A percentile compares a stretch with the other conserved stretches of the same genome.
phyloP scores from a whole-genome alignment of 1,140 invertebrate species.

The Euwallacea fornicatus region DNA sequence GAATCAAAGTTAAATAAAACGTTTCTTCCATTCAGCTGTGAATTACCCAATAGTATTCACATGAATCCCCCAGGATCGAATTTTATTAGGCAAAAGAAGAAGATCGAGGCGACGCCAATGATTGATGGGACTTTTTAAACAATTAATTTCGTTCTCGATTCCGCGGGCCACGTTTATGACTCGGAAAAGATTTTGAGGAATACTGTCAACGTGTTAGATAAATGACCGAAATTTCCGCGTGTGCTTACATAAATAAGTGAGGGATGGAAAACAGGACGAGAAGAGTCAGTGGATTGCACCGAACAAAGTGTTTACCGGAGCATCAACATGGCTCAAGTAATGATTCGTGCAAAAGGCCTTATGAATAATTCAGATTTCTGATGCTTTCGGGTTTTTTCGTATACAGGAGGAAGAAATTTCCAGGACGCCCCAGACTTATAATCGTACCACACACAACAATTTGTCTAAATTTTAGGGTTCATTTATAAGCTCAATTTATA shows the following conservation, averaged over 20 bases:
- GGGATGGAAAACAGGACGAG: slow-evolving; percentile 38
- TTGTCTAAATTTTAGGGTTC: slow-evolving; percentile 22
- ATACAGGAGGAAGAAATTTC: not conserved
- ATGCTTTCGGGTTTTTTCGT: slow-evolving; percentile 13
- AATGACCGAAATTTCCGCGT: slow-evolving; percentile 50
- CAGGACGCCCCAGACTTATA: no score
- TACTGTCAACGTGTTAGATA: slow-evolving; percentile 50
- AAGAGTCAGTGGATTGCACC: slow-evolving; percentile 37
- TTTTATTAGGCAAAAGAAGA: slow-evolving; percentile 30
- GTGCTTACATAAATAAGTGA: slow-evolving; percentile 52
- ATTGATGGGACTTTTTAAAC: slow-evolving; percentile 38
- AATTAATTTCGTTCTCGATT: slow-evolving; percentile 41
- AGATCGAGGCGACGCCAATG: slow-evolving; percentile 6
- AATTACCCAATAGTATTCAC: not conserved
- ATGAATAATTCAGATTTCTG: slow-evolving; percentile 50
- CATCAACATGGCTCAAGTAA: slow-evolving; percentile 49
- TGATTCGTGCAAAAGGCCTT: slow-evolving; percentile 48
- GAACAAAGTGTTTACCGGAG: slow-evolving; percentile 48
- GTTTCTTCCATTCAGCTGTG: no score
- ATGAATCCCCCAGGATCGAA: not conserved
- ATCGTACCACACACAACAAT: not conserved
- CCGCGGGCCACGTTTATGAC: slow-evolving; percentile 35
- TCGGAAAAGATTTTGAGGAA: slow-evolving; percentile 48
- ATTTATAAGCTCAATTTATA: slow-evolving; percentile 40
- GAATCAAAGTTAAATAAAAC: no score